phyloP scores from a whole-genome alignment of 64 coral and sea anemone species.

The Astreopora myriophthalma region DNA sequence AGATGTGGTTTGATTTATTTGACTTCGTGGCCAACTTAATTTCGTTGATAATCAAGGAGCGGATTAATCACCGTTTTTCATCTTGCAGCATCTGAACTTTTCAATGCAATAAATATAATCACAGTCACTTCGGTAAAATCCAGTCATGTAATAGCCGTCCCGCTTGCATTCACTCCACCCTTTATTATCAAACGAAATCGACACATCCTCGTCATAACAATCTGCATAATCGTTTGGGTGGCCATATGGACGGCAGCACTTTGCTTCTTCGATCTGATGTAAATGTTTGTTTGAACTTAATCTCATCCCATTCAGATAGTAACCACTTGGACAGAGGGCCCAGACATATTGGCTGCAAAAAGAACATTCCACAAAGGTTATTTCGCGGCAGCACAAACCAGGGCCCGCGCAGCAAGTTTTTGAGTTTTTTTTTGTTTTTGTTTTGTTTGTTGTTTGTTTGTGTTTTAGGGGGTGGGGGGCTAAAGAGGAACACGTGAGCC shows the following conservation, averaged over 20 bases:
- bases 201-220: slow-evolving; percentile 19
- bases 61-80: background rate
- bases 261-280: background rate
- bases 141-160: background rate
- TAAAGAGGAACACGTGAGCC: too few relatives aligned
- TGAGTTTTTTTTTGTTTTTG: too few relatives aligned
- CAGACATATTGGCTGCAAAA: background rate
- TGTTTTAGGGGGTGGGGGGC: too few relatives aligned
- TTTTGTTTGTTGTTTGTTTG: too few relatives aligned
- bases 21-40: too few relatives aligned
- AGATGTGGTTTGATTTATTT: too few relatives aligned
- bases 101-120: slow-evolving; percentile 19
- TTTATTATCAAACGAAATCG: background rate
- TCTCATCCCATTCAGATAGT: background rate
- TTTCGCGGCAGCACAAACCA: too few relatives aligned
- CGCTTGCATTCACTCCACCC: slow-evolving; percentile 4
- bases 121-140: background rate
- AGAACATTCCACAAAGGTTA: background rate
- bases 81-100: slow-evolving; percentile 17
- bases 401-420: background rate
- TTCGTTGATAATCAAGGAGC: background rate
- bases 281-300: background rate
- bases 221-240: background rate
- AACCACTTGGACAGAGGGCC: background rate
- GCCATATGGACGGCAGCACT: background rate